Conservation (phyloP, 2,113 vertebrate species). For the Corvus cornix region DNA sequence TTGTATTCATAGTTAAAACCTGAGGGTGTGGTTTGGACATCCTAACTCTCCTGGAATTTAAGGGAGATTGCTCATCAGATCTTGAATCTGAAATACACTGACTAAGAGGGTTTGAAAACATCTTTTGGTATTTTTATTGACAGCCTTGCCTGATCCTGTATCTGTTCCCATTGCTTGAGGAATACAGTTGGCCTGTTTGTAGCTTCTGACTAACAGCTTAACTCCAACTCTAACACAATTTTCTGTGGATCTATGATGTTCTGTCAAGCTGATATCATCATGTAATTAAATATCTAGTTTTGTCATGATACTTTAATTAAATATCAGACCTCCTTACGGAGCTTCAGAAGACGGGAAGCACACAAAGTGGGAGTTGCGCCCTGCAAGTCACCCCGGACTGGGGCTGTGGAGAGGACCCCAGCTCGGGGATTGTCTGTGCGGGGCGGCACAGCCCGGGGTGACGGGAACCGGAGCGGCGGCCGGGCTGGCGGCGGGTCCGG, state of each 20-base stretch:
- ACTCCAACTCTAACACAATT: not conserved
- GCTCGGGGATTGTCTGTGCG: not conserved
- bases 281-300: not conserved
- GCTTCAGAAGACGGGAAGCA: not conserved
- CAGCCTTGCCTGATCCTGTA: not conserved
- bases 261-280: not conserved
- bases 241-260: not conserved
- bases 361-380: not conserved
- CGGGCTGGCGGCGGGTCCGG: not conserved
- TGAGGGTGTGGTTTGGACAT: not conserved
- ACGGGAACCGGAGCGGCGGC: not conserved
- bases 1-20: not conserved
- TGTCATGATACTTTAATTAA: not conserved
- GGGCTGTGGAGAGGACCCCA: not conserved
- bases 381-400: fast-evolving
- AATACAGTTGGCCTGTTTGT: not conserved
- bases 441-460: fast-evolving
- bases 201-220: not conserved
- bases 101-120: not conserved
- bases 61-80: not conserved
- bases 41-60: not conserved
- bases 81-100: not conserved
- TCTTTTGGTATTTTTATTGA: not conserved
- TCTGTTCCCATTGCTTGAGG: not conserved
- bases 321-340: not conserved